phyloP scores from a whole-genome alignment of 1,140 invertebrate genomes.

The Augochlora pura region DNA sequence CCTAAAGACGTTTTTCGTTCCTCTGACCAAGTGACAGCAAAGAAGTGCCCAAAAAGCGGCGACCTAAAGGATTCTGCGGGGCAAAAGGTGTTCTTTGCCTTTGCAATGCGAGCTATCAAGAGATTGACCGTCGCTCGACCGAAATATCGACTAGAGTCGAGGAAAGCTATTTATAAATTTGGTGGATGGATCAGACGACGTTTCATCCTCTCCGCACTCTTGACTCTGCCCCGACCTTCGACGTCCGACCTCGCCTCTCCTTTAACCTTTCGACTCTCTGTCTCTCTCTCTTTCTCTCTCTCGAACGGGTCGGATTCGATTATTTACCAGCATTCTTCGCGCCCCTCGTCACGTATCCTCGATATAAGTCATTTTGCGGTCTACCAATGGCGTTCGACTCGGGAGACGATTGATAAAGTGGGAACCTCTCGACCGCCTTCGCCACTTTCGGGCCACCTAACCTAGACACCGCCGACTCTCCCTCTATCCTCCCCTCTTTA shows the following conservation, averaged over 20 bases:
- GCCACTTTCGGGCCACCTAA: background rate
- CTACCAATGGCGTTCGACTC: background rate
- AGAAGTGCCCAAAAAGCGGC: too few relatives aligned
- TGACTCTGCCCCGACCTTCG: conserved; percentile 8
- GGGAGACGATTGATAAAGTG: background rate
- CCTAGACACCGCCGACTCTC: background rate
- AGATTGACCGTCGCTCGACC: background rate
- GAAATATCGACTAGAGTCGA: background rate
- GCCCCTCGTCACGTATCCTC: conserved; percentile 4
- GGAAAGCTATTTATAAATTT: conserved; percentile 19
- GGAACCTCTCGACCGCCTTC: background rate
- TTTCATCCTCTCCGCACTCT: background rate
- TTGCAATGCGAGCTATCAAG: background rate
- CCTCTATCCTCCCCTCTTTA: background rate
- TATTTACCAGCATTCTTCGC: conserved; percentile 39
- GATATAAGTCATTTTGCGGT: background rate
- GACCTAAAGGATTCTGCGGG: too few relatives aligned
- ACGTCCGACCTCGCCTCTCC: conserved; percentile 31
- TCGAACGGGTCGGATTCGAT: conserved; percentile 20
- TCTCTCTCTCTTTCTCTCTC: too few relatives aligned
- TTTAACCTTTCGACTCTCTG: conserved; percentile 44
- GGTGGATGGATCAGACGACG: background rate
- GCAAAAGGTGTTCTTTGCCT: too few relatives aligned
- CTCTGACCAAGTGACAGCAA: too few relatives aligned
- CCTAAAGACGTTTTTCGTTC: too few relatives aligned